Evolutionary conservation across 2,888 invertebrate species (phyloP).

Genomic region (Hylaea fasciaria): DNA sequence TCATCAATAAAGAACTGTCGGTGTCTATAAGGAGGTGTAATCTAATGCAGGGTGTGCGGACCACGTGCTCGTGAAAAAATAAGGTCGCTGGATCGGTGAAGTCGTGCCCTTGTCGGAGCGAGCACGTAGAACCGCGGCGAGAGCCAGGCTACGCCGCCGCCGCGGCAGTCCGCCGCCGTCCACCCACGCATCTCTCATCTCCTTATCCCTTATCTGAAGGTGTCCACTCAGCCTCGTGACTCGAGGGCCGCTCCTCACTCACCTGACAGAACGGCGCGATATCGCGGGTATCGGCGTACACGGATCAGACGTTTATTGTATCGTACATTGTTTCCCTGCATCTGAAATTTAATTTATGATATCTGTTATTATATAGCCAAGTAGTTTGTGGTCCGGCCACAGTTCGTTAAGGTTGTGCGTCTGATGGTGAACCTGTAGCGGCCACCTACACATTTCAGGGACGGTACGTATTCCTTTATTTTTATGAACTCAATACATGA

Average conservation of each 20-base stretch:
- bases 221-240: constrained; percentile 64
- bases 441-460: constrained; percentile 16
- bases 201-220: constrained; percentile 69
- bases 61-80: constrained; percentile 58
- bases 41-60: constrained; percentile 44
- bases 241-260: constrained; percentile 47
- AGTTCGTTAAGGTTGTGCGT: constrained; percentile 45
- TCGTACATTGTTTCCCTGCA: constrained; percentile 48
- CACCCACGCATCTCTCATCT: constrained; percentile 57
- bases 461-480: constrained; percentile 32
- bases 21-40: constrained; percentile 36
- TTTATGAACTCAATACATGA: background rate
- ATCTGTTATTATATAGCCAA: constrained; percentile 45
- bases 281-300: constrained; percentile 55
- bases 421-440: constrained; percentile 42
- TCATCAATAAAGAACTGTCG: constrained; percentile 39
- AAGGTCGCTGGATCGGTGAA: constrained; percentile 56
- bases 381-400: constrained; percentile 36
- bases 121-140: constrained; percentile 61
- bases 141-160: constrained; percentile 49
- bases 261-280: constrained; percentile 52
- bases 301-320: constrained; percentile 58
- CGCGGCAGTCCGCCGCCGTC: constrained; percentile 59
- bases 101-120: constrained; percentile 60
- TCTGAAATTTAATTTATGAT: constrained; percentile 54